phyloP scores from a whole-genome alignment of 2,888 invertebrate species.

The Alcis repandata region DNA sequence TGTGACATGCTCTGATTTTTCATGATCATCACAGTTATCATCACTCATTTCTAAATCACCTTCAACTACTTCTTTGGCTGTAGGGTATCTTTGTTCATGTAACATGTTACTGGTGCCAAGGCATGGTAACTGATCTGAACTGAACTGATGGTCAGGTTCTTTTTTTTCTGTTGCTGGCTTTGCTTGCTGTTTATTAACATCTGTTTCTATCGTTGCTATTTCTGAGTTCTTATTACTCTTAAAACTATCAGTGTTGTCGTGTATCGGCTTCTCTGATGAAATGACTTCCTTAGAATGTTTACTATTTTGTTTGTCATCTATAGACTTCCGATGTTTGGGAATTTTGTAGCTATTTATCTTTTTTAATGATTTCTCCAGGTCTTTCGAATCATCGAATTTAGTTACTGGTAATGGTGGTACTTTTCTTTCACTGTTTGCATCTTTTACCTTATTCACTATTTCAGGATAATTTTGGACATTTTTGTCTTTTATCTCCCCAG shows the following conservation, averaged over 20 bases:
- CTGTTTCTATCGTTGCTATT: neutral
- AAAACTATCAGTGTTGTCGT: slow-evolving; percentile 14
- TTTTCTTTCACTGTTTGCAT: slow-evolving; percentile 15
- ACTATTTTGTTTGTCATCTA: slow-evolving; percentile 19
- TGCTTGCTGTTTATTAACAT: slow-evolving; percentile 8
- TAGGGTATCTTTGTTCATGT: slow-evolving; percentile 26
- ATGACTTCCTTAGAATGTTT: slow-evolving; percentile 20
- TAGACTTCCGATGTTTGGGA: slow-evolving; percentile 50
- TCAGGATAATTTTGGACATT: slow-evolving; percentile 23
- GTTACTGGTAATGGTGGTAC: slow-evolving; percentile 5
- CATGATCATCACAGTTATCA: slow-evolving; percentile 65
- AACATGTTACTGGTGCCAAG: slow-evolving; percentile 3
- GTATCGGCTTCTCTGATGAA: slow-evolving; percentile 22
- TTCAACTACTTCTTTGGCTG: slow-evolving; percentile 61
- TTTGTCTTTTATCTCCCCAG: slow-evolving; percentile 57
- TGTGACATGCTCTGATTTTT: slow-evolving; percentile 1
- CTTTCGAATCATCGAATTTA: slow-evolving; percentile 29
- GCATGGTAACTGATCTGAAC: slow-evolving; percentile 11
- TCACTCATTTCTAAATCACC: slow-evolving; percentile 79
- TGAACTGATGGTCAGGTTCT: neutral
- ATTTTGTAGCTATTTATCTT: slow-evolving; percentile 50
- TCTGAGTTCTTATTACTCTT: slow-evolving; percentile 2
- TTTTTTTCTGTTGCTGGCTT: slow-evolving; percentile 11
- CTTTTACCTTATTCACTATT: slow-evolving; percentile 24
- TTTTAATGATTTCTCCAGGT: slow-evolving; percentile 20